Conservation (phyloP, 2,113 vertebrate genomes). For the Macrotis lagotis region DNA sequence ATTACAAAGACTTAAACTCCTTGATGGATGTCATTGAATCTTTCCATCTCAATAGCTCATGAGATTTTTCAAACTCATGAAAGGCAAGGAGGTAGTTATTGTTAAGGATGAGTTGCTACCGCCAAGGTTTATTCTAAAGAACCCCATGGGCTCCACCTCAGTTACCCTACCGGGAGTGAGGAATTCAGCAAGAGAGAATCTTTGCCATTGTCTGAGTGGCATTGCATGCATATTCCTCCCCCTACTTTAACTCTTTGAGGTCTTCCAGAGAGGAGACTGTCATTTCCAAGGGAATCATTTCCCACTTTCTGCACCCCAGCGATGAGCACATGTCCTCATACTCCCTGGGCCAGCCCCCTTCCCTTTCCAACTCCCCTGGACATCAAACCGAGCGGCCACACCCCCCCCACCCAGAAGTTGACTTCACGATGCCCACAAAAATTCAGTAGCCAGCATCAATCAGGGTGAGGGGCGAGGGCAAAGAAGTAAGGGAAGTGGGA, state of each 20-base stretch:
- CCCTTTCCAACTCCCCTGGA: constrained; percentile 54
- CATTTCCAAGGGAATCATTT: constrained; percentile 76
- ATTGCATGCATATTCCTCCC: constrained; percentile 91
- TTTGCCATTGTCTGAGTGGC: constrained; percentile 97
- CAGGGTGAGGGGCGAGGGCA: neutral
- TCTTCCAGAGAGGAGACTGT: constrained; percentile 70
- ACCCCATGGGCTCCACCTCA: constrained; percentile 59
- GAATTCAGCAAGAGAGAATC: constrained; percentile 88
- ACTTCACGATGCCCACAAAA: constrained; percentile 68
- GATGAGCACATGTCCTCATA: constrained; percentile 23
- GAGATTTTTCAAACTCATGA: constrained; percentile 61
- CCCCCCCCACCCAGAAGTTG: constrained; percentile 74
- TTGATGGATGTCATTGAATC: constrained; percentile 55
- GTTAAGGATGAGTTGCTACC: constrained; percentile 63
- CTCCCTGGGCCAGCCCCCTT: constrained; percentile 46
- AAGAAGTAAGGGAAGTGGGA: constrained; percentile 1
- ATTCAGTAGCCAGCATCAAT: constrained; percentile 58
- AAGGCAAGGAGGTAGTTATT: constrained; percentile 51
- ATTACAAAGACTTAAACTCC: constrained; percentile 8
- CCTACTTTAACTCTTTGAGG: constrained; percentile 87
- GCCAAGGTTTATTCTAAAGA: constrained; percentile 64
- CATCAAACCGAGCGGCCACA: constrained; percentile 49
- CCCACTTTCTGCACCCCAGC: constrained; percentile 66
- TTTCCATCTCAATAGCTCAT: constrained; percentile 32
- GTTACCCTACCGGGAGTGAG: constrained; percentile 74